Percentiles rank a stretch among this genome's conserved stretches.
Evolutionary conservation across 2,888 invertebrate genomes (phyloP).

Genomic region (Octodonta nipae): DNA sequence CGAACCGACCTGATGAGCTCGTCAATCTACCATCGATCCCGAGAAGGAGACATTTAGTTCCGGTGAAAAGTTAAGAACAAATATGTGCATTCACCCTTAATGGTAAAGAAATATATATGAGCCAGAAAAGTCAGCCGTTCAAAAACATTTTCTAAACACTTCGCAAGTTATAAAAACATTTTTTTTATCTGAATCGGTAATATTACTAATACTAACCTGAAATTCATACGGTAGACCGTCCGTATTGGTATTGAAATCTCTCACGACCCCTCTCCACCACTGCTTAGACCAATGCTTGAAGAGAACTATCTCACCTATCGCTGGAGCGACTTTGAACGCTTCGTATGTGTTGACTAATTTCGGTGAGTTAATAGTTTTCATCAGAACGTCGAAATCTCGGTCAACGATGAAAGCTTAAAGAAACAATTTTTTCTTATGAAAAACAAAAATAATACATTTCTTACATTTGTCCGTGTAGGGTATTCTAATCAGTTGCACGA

Average conservation of each 20-base stretch:
- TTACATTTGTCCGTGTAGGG: constrained; percentile 13
- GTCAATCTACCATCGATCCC: too few relatives aligned
- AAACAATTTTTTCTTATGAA: constrained; percentile 2
- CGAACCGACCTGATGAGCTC: too few relatives aligned
- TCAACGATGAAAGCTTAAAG: constrained; percentile 15
- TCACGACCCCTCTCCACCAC: constrained; percentile 19
- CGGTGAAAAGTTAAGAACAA: too few relatives aligned
- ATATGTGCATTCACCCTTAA: too few relatives aligned
- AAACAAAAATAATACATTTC: constrained; percentile 6
- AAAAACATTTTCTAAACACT: too few relatives aligned
- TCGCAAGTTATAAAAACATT: background rate
- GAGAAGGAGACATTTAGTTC: too few relatives aligned
- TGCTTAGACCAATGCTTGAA: constrained; percentile 16
- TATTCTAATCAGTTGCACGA: constrained; percentile 15
- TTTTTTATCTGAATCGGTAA: background rate
- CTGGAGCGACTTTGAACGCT: constrained; percentile 19
- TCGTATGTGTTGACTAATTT: constrained; percentile 14
- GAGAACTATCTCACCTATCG: constrained; percentile 22
- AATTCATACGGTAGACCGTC: background rate
- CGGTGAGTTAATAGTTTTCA: constrained; percentile 15
- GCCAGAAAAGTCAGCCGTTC: too few relatives aligned
- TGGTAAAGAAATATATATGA: too few relatives aligned
- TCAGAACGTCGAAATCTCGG: constrained; percentile 10
- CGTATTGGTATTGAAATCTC: constrained; percentile 5
- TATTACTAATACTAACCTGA: background rate